Evolutionary conservation across 2,797 vertebrate species (phyloP), one percentile per base, ranked within the genome.

Genomic region (Apogon talboti): DNA sequence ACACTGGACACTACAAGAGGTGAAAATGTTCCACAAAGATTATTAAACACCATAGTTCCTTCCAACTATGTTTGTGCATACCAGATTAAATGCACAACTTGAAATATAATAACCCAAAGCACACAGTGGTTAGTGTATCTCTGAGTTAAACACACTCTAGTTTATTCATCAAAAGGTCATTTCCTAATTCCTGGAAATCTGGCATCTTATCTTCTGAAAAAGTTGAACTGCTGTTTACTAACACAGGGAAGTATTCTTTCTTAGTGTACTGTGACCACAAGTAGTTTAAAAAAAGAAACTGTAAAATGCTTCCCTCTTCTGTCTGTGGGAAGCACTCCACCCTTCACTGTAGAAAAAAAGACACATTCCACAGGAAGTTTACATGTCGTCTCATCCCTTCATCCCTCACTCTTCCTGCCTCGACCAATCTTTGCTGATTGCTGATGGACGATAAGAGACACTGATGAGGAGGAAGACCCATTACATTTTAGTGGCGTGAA

Each of bases 351-450:
- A 88, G 83, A 82, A 79, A n/a, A 71, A 61, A 85, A 65, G 51
- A n/a, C 56, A 67, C 87, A 91, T 92, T 91, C 87, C 91, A 85
- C 74, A 83, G 92, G 91, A 94, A 92, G 90, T 92, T 93, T 92
- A 90, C 74, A 59, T 79, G 14, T 83, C 60, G 50, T 73, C 81
- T 91, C 82, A 90, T 87, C 79, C 73, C 83, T 83, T 88, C 84
- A 87, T 91, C 86, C 86, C 65, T 84, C 58, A 47, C 71, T 85
- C 83, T 92, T 94, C 89, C 91, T 89, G 84, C 88, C 21, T 24
- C 5, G 21, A 24, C 21, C 80, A 79, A 93, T 92, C 84, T 66
- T 14, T 47, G 48, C 82, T 91, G 85, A 94, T 92, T 91, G 73
- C 60, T 60, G 71, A 62, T 71, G 74, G 48, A 79, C 13, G 84